Evolutionary conservation across 2,797 vertebrate genomes (phyloP), one percentile per base, ranked within the genome.

Genomic region (Myotis pilosus): DNA sequence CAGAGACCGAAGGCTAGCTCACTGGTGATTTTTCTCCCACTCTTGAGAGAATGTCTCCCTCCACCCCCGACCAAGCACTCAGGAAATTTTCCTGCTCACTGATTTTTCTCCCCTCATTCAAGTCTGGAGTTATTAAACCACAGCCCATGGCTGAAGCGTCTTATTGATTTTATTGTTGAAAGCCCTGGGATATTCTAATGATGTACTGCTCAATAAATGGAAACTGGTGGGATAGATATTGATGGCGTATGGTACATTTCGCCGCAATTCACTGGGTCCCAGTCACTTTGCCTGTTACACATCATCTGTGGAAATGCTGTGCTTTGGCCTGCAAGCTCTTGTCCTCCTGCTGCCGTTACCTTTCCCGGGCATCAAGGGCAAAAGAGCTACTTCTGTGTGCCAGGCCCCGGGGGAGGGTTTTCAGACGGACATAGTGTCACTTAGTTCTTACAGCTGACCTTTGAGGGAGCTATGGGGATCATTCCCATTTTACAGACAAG

Each of bases 121-220:
- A 76, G 94, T 89, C 95, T 89, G 87, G 92, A 95, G 95, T 97
- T 96, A 95, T 97, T 95, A 97, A 97, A 95, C 95, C 92, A 94
- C 91, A 94, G 91, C 94, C 94, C 91, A 79, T 91, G 95, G 94
- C 95, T 92, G 89, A 89, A 80, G 55, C 36, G 9, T 96, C 96
- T 95, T 97, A 95, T 93, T 97, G 96, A 96, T 96, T 97, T 96
- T 94, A 96, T 93, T 96, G 94, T 95, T 3, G 16, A 19, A 71
- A 93, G 95, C 95, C 92, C 92, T 84, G 95, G 95, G 93, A 95
- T 97, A 95, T 94, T 95, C 96, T 97, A 97, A 97, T 96, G 96
- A 97, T 92, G 87, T 81, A 95, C 95, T 60, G 96, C 95, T 96
- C 96, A 71, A 79, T 94, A 96, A 91, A 92, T 96, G 96, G 89